phyloP scores from a whole-genome alignment of 1,140 invertebrate species.

The Chymomyza costata region DNA sequence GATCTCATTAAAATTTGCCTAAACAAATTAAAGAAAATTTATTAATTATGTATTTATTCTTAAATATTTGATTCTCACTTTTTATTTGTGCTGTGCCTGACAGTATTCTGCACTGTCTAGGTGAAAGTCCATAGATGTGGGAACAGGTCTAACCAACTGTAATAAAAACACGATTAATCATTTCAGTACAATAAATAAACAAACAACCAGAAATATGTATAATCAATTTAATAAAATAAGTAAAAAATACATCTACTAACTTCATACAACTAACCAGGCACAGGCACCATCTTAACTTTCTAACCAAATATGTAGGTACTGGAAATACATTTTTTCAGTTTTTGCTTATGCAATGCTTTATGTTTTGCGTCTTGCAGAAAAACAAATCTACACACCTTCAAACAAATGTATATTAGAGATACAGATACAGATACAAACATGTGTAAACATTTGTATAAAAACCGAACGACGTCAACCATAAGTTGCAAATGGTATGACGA shows the following conservation, averaged over 20 bases:
- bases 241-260: neutral
- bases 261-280: too few relatives aligned
- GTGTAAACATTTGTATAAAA: conserved; percentile 5
- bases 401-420: conserved; percentile 6
- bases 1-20: too few relatives aligned
- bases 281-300: too few relatives aligned
- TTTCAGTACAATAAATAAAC: neutral
- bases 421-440: conserved; percentile 6
- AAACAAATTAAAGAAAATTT: conserved; percentile 7
- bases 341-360: conserved; percentile 64
- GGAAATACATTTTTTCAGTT: conserved; percentile 5
- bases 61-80: conserved; percentile 70
- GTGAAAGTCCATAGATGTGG: conserved; percentile 98
- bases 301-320: neutral
- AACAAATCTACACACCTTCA: conserved; percentile 29
- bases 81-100: conserved; percentile 97
- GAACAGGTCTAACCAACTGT: conserved; percentile 76
- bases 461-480: neutral
- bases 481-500: too few relatives aligned
- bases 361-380: conserved; percentile 62
- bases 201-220: neutral
- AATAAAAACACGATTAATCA: conserved; percentile 21
- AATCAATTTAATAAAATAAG: neutral
- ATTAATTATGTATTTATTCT: conserved; percentile 6
- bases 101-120: conserved; percentile 96